Conservation (phyloP, 2,113 vertebrate species). For the Forbesichthys agassizii region DNA sequence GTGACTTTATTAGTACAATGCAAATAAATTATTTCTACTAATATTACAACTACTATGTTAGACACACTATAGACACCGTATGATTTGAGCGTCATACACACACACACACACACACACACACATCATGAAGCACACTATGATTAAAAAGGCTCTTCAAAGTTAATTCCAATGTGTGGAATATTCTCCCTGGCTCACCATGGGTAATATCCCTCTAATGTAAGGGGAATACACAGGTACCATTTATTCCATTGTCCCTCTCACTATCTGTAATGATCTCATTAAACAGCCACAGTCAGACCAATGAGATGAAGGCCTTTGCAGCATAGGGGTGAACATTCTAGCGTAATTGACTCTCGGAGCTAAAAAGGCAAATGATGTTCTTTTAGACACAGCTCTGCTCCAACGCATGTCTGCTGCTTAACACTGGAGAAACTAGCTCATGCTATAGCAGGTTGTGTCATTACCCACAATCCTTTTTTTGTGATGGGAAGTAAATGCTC, state of each 20-base stretch:
- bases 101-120: no score
- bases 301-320: neutral
- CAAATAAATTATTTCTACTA: no score
- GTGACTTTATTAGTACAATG: no score
- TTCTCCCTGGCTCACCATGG: conserved; percentile 26
- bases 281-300: conserved; percentile 35
- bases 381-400: conserved; percentile 12
- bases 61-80: no score
- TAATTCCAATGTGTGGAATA: conserved; percentile 51
- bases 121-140: neutral
- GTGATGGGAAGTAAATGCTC: no score
- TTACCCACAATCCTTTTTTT: no score
- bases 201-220: conserved; percentile 50
- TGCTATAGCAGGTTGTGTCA: no score
- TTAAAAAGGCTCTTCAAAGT: conserved; percentile 35
- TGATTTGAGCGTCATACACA: no score
- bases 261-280: conserved; percentile 73
- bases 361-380: conserved; percentile 59
- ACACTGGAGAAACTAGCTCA: no score
- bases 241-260: conserved; percentile 64
- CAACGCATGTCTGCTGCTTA: conserved; percentile 8
- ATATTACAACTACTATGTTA: no score
- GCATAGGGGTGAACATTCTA: conserved; percentile 43
- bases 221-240: conserved; percentile 72
- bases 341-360: conserved; percentile 31